These are phyloP conservation scores for Sphaerodactylus townsendi DNA, from an alignment of 2,113 vertebrate species.

Conservation along the genomic window DNA sequence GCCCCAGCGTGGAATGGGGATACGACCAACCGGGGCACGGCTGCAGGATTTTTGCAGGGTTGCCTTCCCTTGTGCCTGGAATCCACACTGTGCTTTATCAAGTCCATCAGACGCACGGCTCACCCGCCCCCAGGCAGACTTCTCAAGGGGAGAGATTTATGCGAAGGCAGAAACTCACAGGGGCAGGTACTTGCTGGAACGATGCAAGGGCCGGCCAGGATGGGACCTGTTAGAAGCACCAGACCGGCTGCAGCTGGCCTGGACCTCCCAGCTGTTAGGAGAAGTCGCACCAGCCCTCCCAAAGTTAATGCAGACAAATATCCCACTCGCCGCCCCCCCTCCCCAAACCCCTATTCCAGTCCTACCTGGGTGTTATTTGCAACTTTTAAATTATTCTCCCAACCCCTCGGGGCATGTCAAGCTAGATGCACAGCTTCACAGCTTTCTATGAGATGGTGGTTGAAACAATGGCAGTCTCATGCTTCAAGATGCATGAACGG, in stretches of 20 bases:
- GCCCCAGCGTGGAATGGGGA: not conserved
- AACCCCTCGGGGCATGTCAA: not conserved
- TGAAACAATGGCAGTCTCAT: not conserved
- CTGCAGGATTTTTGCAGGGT: slow-evolving; percentile 29
- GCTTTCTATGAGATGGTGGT: not conserved
- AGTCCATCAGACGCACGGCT: slow-evolving; percentile 47
- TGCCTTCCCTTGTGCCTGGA: slow-evolving; percentile 10
- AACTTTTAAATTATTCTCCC: not conserved
- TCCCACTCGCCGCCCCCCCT: not conserved
- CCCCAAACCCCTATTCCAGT: not conserved
- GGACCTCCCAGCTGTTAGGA: slow-evolving; percentile 4
- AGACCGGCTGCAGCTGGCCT: slow-evolving; percentile 53
- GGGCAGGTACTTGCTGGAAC: slow-evolving; percentile 61
- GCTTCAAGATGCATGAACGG: too few relatives aligned
- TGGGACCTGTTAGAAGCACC: slow-evolving; percentile 53
- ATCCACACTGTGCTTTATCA: slow-evolving; percentile 68
- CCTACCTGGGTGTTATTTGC: slow-evolving; percentile 5
- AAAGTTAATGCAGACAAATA: not conserved
- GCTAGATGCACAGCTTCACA: not conserved
- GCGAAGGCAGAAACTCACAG: slow-evolving; percentile 34
- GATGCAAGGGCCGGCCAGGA: slow-evolving; percentile 53
- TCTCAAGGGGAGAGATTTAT: slow-evolving; percentile 50
- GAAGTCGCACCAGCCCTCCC: slow-evolving; percentile 11
- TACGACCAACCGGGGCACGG: not conserved
- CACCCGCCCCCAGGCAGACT: slow-evolving; percentile 24